A percentile compares a stretch with the other conserved stretches of the same genome.
Evolutionary conservation across 2,113 vertebrate genomes (phyloP).

Genomic region (Peromyscus leucopus): DNA sequence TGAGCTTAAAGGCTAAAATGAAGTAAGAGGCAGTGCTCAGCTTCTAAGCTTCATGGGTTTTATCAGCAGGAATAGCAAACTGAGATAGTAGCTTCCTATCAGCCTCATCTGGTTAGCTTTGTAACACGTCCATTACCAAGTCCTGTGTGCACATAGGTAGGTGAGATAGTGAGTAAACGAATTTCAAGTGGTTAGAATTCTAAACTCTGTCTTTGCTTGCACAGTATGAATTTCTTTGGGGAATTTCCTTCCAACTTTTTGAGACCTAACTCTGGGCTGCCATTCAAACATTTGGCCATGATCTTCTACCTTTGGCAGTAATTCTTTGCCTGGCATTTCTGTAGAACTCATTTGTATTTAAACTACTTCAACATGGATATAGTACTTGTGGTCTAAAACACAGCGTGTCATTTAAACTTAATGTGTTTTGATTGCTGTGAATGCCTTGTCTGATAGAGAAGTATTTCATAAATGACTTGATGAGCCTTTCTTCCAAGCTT

Average conservation of each 20-base stretch:
- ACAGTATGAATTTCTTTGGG: constrained; percentile 35
- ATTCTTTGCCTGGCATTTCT: constrained; percentile 53
- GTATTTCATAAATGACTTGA: constrained; percentile 59
- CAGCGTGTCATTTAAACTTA: constrained; percentile 73
- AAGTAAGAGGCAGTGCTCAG: not conserved
- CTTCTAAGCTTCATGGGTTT: not conserved
- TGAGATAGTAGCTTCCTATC: not conserved
- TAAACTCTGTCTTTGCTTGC: constrained; percentile 30
- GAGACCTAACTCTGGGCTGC: constrained; percentile 3
- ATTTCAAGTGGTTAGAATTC: not conserved
- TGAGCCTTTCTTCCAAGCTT: constrained; percentile 50
- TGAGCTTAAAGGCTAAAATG: not conserved
- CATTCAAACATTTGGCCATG: constrained; percentile 58
- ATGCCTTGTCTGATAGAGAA: constrained; percentile 63
- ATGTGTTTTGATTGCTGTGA: constrained; percentile 45
- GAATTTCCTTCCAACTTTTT: not conserved
- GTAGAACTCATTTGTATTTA: constrained; percentile 74
- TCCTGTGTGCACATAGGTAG: not conserved
- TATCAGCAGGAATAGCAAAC: not conserved
- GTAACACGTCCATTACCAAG: not conserved
- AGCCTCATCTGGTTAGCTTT: not conserved
- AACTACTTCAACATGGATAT: constrained; percentile 72
- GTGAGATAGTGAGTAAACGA: not conserved
- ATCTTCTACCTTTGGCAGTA: constrained; percentile 57
- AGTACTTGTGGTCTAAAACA: constrained; percentile 65